A percentile compares a stretch with the other conserved stretches of the same genome.
These are phyloP conservation scores for Caenorhabditis sp. DNA, from an alignment of 2,888 invertebrate genomes.

Conservation along the genomic window DNA sequence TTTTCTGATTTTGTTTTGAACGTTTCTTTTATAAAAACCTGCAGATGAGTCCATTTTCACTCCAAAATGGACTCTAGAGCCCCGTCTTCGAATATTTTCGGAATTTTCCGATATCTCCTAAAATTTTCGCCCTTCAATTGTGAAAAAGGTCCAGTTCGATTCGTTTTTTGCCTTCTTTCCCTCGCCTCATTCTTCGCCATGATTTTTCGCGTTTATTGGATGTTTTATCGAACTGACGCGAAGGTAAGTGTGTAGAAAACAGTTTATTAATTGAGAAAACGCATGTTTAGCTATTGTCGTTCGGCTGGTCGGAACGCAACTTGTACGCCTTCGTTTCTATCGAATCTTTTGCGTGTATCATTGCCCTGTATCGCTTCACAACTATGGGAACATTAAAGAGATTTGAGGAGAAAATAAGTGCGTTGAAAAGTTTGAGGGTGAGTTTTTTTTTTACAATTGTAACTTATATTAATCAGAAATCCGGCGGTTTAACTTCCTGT, in stretches of 20 bases:
- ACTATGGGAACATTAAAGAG: not conserved
- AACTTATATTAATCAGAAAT: not conserved
- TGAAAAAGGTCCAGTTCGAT: not conserved
- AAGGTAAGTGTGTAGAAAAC: slow-evolving; percentile 2
- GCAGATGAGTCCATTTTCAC: no score
- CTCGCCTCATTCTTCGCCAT: slow-evolving; percentile 3
- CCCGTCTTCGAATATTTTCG: slow-evolving; percentile 4
- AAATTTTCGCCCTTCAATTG: slow-evolving; percentile 26
- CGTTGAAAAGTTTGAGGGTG: slow-evolving; percentile 16
- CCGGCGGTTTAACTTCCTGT: no score
- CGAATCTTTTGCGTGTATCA: slow-evolving; percentile 38
- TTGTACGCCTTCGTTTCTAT: slow-evolving; percentile 33
- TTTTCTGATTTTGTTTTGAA: slow-evolving; percentile 14
- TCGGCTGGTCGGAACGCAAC: slow-evolving; percentile 34
- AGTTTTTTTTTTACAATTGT: not conserved
- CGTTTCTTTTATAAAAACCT: not conserved
- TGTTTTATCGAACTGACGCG: not conserved
- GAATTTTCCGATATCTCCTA: slow-evolving; percentile 7
- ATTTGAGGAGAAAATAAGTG: slow-evolving; percentile 4
- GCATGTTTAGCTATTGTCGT: slow-evolving; percentile 20
- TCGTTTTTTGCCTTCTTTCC: not conserved
- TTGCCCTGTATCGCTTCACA: slow-evolving; percentile 20
- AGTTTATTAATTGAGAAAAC: no score
- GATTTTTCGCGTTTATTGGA: slow-evolving; percentile 24
- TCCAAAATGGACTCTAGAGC: not conserved